A percentile compares a stretch with the other conserved stretches of the same genome.
Evolutionary conservation across 2,113 vertebrate genomes (phyloP).

Genomic region (Pteropus alecto): DNA sequence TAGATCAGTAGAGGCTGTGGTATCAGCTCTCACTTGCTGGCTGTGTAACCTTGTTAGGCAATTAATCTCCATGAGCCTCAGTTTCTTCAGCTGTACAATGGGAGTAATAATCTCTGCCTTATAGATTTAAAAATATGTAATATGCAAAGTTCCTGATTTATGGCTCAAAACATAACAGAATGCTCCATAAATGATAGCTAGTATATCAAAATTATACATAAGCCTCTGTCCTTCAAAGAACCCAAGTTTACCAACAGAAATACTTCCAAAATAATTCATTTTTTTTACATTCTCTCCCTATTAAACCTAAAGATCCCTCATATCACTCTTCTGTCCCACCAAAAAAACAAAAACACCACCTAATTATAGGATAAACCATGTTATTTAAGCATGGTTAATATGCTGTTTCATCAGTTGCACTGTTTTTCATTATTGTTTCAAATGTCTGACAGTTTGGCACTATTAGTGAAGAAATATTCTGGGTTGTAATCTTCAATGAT

Average conservation of each 20-base stretch:
- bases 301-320: not conserved
- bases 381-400: not conserved
- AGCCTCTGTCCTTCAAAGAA: not conserved
- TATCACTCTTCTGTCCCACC: no score
- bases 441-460: constrained; percentile 17
- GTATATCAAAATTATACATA: not conserved
- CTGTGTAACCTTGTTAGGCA: not conserved
- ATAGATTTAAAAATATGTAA: not conserved
- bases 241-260: not conserved
- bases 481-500: not conserved
- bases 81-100: not conserved
- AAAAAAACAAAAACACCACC: not conserved
- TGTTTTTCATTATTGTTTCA: not conserved
- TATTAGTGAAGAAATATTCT: not conserved
- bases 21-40: not conserved
- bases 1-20: not conserved
- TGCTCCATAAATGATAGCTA: not conserved
- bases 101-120: not conserved
- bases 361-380: not conserved
- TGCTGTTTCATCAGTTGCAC: not conserved
- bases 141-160: not conserved
- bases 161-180: not conserved
- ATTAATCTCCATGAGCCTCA: not conserved
- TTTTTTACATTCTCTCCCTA: not conserved
- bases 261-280: not conserved